Evolutionary conservation across 2,888 invertebrate species (phyloP).

Genomic region (Hirtodrosophila duncani): DNA sequence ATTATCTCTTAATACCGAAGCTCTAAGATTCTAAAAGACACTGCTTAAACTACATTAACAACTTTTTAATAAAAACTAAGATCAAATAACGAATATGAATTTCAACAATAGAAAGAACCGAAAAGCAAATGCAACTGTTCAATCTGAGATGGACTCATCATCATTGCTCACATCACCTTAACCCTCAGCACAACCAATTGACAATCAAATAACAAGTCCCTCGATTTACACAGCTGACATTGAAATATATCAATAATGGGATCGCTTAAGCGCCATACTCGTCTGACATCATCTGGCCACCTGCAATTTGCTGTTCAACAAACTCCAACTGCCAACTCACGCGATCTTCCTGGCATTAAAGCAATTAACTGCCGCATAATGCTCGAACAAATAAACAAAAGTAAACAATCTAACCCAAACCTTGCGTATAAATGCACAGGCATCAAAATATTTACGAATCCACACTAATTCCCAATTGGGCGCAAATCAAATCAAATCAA

Average conservation of each 20-base stretch:
- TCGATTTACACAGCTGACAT: background rate
- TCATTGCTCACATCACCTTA: slow-evolving; percentile 13
- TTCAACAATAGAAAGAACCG: too few relatives aligned
- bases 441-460: slow-evolving; percentile 74
- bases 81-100: too few relatives aligned
- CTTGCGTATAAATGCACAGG: slow-evolving; percentile 41
- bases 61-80: too few relatives aligned
- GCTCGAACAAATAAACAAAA: slow-evolving; percentile 42
- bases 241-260: too few relatives aligned
- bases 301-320: too few relatives aligned
- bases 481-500: slow-evolving; percentile 67
- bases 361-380: slow-evolving; percentile 49
- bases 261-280: too few relatives aligned
- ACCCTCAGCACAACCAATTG: background rate
- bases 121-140: too few relatives aligned
- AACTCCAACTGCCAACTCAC: too few relatives aligned
- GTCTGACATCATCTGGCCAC: slow-evolving; percentile 8
- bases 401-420: slow-evolving; percentile 43
- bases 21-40: too few relatives aligned
- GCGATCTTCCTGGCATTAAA: too few relatives aligned
- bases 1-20: too few relatives aligned
- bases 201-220: slow-evolving; percentile 12
- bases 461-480: slow-evolving; percentile 73
- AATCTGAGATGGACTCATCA: slow-evolving; percentile 3
- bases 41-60: too few relatives aligned